A percentile compares a stretch with the other conserved stretches of the same genome.
These are phyloP conservation scores for Entomobrya multifasciata DNA, from an alignment of 2,888 invertebrate species.

Conservation along the genomic window DNA sequence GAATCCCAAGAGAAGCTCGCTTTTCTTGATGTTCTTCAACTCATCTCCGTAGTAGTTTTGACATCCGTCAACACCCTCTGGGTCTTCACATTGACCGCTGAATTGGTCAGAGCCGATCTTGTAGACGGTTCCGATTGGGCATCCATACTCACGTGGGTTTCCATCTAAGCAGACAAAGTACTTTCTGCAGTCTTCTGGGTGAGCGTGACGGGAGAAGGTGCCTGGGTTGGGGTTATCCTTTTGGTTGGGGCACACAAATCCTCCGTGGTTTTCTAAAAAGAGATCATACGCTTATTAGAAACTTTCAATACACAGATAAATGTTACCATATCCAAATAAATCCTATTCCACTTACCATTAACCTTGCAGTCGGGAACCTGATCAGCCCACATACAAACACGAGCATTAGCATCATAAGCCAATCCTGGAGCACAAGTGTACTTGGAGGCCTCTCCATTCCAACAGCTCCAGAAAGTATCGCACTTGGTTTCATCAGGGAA, in stretches of 20 bases:
- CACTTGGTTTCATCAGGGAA: conserved; percentile 94
- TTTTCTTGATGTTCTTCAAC: conserved; percentile 96
- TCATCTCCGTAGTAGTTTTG: conserved; percentile 99
- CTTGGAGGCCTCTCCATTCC: conserved; percentile 96
- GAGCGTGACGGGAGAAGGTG: conserved; percentile 96
- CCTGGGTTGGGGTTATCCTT: conserved; percentile 91
- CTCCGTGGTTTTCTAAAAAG: conserved; percentile 92
- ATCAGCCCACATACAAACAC: conserved; percentile 97
- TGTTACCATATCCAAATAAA: too few species aligned
- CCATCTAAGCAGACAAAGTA: conserved; percentile 97
- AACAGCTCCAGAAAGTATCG: conserved; percentile 96
- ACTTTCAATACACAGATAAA: conserved; percentile 1
- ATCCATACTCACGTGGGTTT: conserved; percentile 95
- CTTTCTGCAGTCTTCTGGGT: conserved; percentile 88
- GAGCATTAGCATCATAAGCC: conserved; percentile 95
- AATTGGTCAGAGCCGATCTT: conserved; percentile 95
- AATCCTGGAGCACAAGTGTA: conserved; percentile 97
- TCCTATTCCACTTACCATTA: too few species aligned
- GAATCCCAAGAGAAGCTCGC: conserved; percentile 91
- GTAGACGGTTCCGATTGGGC: conserved; percentile 97
- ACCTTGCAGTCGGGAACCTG: conserved; percentile 95
- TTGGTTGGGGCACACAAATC: conserved; percentile 91
- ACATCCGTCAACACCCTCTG: conserved; percentile 97
- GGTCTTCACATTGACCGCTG: conserved; percentile 93
- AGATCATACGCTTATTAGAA: too few species aligned